These are phyloP conservation scores for Episyrphus balteatus DNA, from an alignment of 1,140 invertebrate species.

Conservation along the genomic window DNA sequence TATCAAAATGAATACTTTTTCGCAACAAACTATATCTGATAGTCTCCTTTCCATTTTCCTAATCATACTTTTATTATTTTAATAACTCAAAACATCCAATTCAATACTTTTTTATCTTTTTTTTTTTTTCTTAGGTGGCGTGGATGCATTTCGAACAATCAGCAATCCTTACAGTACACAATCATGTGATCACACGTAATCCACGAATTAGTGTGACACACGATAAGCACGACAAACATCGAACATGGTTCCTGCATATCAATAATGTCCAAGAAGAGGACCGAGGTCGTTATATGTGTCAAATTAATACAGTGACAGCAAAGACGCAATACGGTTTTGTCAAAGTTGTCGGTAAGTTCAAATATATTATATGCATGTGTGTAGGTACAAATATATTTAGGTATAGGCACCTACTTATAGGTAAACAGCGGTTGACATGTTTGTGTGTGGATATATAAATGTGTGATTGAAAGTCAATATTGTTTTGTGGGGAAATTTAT, in stretches of 20 bases:
- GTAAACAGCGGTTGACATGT: no score
- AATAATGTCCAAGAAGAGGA: slow-evolving; percentile 83
- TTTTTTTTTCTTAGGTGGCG: slow-evolving; percentile 59
- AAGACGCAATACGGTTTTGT: slow-evolving; percentile 88
- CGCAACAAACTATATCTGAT: no score
- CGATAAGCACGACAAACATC: slow-evolving; percentile 55
- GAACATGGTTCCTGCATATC: slow-evolving; percentile 86
- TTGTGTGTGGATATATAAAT: no score
- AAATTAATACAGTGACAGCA: slow-evolving; percentile 87
- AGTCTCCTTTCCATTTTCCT: no score
- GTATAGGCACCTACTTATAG: no score
- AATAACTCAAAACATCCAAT: not conserved
- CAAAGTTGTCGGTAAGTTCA: slow-evolving; percentile 79
- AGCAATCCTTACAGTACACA: slow-evolving; percentile 83
- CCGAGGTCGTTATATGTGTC: slow-evolving; percentile 88
- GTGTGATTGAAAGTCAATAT: no score
- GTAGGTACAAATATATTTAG: no score
- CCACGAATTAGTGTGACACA: slow-evolving; percentile 82
- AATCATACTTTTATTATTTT: not conserved
- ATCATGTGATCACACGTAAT: slow-evolving; percentile 86
- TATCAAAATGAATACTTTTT: no score
- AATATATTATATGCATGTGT: no score
- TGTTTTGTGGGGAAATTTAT: no score
- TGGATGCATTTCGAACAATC: slow-evolving; percentile 94
- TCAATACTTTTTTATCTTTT: not conserved